phyloP scores from a whole-genome alignment of 2,797 vertebrate species.

The Lophius americanus region DNA sequence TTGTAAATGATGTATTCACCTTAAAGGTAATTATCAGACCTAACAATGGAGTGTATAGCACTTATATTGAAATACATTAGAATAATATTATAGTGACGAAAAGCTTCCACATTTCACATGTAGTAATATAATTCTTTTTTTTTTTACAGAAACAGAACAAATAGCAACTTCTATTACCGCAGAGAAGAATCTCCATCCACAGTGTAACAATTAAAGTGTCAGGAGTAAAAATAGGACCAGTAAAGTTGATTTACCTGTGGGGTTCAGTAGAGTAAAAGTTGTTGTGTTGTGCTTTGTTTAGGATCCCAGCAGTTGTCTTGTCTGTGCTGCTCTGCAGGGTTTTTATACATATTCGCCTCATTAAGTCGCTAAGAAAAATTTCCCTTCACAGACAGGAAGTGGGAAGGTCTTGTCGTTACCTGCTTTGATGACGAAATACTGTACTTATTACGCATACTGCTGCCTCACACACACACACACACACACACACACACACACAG shows the following conservation, averaged over 20 bases:
- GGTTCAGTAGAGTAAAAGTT: conserved; percentile 3
- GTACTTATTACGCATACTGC: conserved; percentile 42
- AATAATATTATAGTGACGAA: neutral
- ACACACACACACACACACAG: too few species aligned
- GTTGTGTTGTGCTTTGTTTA: conserved; percentile 4
- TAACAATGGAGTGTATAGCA: neutral
- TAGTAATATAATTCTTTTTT: too few species aligned
- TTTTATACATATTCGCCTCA: conserved; percentile 38
- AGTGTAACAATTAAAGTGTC: neutral
- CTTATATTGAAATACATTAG: neutral
- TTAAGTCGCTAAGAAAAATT: neutral
- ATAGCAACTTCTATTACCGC: too few species aligned
- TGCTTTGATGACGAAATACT: conserved; percentile 51
- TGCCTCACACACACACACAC: rapidly evolving
- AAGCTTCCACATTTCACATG: neutral
- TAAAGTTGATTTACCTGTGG: conserved; percentile 50
- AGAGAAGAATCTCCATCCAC: neutral
- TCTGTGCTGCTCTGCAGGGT: neutral
- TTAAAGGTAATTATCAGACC: neutral
- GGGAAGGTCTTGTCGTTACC: neutral
- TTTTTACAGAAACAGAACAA: neutral
- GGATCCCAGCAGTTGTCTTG: conserved; percentile 16
- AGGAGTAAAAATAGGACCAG: neutral
- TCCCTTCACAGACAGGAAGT: conserved; percentile 42
- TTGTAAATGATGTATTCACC: neutral